Evolutionary conservation across 2,113 vertebrate genomes (phyloP).

Genomic region (Malaclemys terrapin): DNA sequence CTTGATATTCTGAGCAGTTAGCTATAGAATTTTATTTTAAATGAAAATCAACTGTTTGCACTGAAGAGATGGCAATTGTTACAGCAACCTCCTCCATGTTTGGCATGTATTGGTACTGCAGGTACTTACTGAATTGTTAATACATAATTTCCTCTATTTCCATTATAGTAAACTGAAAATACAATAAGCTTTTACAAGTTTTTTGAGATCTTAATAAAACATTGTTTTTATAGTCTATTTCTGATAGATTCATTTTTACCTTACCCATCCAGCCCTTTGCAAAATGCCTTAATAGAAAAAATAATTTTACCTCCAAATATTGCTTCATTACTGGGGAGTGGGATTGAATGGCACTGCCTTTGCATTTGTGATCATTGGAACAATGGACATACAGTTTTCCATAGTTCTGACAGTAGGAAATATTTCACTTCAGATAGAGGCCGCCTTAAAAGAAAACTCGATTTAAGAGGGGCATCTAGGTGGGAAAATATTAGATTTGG

Average conservation of each 20-base stretch:
- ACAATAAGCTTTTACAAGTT: background rate
- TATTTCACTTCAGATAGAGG: background rate
- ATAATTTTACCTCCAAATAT: background rate
- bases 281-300: background rate
- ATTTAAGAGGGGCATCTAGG: background rate
- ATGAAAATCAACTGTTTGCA: background rate
- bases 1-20: background rate
- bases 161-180: background rate
- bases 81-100: background rate
- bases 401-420: background rate
- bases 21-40: background rate
- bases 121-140: conserved; percentile 5
- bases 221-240: background rate
- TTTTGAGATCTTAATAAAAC: background rate
- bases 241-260: background rate
- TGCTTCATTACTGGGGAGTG: background rate
- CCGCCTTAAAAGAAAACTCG: background rate
- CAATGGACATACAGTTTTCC: background rate
- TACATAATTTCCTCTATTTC: background rate
- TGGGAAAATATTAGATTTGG: background rate
- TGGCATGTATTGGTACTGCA: background rate
- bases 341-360: background rate
- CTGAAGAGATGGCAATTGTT: background rate
- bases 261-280: background rate
- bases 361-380: background rate